Percentiles rank a stretch among this genome's conserved stretches.
phyloP scores from a whole-genome alignment of 2,113 vertebrate species.

The Chrysemys picta region DNA sequence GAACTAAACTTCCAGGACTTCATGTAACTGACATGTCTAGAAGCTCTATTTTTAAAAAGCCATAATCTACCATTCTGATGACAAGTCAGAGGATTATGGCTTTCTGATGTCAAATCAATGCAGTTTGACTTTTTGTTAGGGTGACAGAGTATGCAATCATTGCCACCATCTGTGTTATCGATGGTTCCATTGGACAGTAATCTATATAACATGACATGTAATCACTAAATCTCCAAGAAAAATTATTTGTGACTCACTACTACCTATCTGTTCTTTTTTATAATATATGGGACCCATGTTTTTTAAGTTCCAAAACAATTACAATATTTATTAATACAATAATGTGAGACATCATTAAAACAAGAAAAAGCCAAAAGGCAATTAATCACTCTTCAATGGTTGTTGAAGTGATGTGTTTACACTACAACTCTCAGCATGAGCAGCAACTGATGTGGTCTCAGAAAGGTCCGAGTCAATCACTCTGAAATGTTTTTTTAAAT shows the following conservation, averaged over 20 bases:
- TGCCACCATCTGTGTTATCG: background rate
- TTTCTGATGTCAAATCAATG: background rate
- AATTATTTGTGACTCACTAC: background rate
- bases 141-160: background rate
- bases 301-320: constrained; percentile 21
- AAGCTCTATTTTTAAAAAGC: background rate
- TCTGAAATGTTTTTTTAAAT: background rate
- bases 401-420: constrained; percentile 25
- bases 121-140: background rate
- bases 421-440: background rate
- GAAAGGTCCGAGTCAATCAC: background rate
- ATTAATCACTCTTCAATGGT: background rate
- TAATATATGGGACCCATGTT: background rate
- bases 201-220: background rate
- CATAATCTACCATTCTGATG: background rate
- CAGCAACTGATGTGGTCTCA: background rate
- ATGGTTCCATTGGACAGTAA: background rate
- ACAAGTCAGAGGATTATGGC: background rate
- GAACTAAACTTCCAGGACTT: background rate
- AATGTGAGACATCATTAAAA: constrained; percentile 33
- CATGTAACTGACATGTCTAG: background rate
- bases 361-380: background rate
- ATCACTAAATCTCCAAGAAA: background rate
- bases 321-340: constrained; percentile 31
- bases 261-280: background rate